Evolutionary conservation across 2,113 vertebrate species (phyloP).

Genomic region (Marmota flaviventris): DNA sequence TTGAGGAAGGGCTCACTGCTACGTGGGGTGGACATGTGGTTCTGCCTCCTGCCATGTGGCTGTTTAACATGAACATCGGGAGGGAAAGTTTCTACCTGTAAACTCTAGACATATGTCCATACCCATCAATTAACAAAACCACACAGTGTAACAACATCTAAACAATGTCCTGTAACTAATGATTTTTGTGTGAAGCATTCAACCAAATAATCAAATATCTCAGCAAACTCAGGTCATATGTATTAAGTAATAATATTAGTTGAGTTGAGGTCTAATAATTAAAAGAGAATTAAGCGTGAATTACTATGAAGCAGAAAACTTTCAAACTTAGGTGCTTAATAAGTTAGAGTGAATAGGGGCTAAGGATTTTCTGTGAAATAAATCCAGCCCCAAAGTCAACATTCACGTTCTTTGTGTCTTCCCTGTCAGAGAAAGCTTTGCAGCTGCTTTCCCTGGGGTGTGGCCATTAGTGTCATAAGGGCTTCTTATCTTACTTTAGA

Average conservation of each 20-base stretch:
- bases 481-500: neutral
- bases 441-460: neutral
- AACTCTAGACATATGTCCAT: constrained; percentile 18
- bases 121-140: constrained; percentile 47
- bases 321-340: constrained; percentile 18
- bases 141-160: constrained; percentile 9
- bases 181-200: neutral
- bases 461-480: neutral
- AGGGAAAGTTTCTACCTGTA: neutral
- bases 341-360: neutral
- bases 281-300: constrained; percentile 14
- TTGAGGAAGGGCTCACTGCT: neutral
- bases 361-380: neutral
- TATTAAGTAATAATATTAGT: constrained; percentile 9
- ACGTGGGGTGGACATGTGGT: neutral
- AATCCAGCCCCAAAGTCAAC: neutral
- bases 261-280: neutral
- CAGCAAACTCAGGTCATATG: neutral
- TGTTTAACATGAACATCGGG: neutral
- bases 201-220: constrained; percentile 37
- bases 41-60: neutral
- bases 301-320: neutral
- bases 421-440: neutral
- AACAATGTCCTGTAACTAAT: constrained; percentile 61
- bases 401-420: neutral